Conservation (phyloP, 2,888 invertebrate species). For the Pegoplata infirma region DNA sequence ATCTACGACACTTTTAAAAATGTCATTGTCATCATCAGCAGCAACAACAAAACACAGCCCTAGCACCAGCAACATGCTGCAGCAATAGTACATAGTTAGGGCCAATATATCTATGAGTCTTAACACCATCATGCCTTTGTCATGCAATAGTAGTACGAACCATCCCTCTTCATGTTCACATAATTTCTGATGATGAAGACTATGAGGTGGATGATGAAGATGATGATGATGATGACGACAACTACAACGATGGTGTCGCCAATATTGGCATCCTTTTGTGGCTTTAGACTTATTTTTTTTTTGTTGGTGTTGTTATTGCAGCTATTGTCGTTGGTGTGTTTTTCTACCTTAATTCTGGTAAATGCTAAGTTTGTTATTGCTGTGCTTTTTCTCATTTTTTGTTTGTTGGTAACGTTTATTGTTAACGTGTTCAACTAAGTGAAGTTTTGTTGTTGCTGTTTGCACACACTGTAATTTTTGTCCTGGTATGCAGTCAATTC, state of each 20-base stretch:
- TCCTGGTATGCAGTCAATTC: constrained; percentile 56
- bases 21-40: constrained; percentile 55
- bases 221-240: constrained; percentile 34
- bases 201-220: constrained; percentile 21
- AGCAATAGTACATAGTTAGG: constrained; percentile 5
- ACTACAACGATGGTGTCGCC: constrained; percentile 49
- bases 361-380: constrained; percentile 45
- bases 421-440: constrained; percentile 36
- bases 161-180: constrained; percentile 44
- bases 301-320: constrained; percentile 20
- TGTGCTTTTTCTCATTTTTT: too few species aligned
- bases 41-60: constrained; percentile 20
- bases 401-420: constrained; percentile 48
- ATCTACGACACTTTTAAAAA: constrained; percentile 59
- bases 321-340: constrained; percentile 21
- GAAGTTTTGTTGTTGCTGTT: constrained; percentile 8
- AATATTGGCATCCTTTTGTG: constrained; percentile 59
- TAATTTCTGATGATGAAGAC: constrained; percentile 36
- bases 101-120: constrained; percentile 29
- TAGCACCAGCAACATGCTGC: constrained; percentile 22
- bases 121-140: constrained; percentile 18
- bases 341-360: constrained; percentile 31
- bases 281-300: constrained; percentile 27
- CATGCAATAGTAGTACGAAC: constrained; percentile 29
- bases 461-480: constrained; percentile 30